Evolutionary conservation across 2,888 invertebrate genomes (phyloP).

Genomic region (Drosophila macrothrix): DNA sequence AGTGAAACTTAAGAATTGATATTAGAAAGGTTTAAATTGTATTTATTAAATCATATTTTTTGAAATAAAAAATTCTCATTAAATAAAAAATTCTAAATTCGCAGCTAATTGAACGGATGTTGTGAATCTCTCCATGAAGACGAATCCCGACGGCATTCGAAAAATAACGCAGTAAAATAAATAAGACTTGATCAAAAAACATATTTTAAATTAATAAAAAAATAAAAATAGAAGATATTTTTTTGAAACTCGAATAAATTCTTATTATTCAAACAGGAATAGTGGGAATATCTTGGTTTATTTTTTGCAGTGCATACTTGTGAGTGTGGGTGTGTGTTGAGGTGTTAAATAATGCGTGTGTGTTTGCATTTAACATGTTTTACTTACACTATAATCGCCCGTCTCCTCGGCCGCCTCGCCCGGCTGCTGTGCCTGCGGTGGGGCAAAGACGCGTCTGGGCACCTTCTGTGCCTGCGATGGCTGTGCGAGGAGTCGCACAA

Average conservation of each 20-base stretch:
- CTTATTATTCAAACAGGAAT: too few species aligned
- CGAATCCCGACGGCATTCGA: neutral
- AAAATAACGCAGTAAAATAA: neutral
- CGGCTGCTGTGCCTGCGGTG: slow-evolving; percentile 87
- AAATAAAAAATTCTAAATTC: neutral
- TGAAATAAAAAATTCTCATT: neutral
- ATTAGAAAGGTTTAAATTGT: neutral
- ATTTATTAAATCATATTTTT: neutral
- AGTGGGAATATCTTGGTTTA: neutral
- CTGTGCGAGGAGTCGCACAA: slow-evolving; percentile 90
- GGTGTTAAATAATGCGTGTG: neutral
- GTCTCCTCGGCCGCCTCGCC: slow-evolving; percentile 85
- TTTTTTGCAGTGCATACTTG: neutral
- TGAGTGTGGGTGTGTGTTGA: neutral
- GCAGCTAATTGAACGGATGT: neutral
- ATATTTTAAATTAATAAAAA: neutral
- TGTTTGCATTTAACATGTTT: slow-evolving; percentile 3
- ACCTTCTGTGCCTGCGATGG: slow-evolving; percentile 85
- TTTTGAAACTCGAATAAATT: neutral
- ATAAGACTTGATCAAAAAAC: neutral
- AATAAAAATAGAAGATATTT: neutral
- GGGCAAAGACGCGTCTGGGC: slow-evolving; percentile 87
- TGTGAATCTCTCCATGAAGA: neutral
- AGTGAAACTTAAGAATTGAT: neutral
- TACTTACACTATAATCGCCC: slow-evolving; percentile 86